Evolutionary conservation across 23 tunicate species (phyloP).

Genomic region (Ciona savignyi): DNA sequence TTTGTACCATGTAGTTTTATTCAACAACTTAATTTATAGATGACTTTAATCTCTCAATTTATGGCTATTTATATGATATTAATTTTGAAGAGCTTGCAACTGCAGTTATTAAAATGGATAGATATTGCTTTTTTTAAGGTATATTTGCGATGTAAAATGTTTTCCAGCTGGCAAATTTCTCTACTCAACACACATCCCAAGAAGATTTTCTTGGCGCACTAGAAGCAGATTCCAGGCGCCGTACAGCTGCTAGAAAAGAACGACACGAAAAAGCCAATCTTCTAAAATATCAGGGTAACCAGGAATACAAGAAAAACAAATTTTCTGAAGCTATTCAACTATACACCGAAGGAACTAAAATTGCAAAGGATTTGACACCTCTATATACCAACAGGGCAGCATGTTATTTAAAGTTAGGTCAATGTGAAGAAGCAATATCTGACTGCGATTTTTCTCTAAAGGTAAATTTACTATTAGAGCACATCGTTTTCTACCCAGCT

Average conservation of each 20-base stretch:
- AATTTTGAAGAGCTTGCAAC: background rate
- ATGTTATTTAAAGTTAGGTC: slow-evolving; percentile 37
- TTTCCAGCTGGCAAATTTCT: slow-evolving; percentile 9
- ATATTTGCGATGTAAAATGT: background rate
- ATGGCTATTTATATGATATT: no score
- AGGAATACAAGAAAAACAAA: slow-evolving; percentile 33
- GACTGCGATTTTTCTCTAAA: slow-evolving; percentile 81
- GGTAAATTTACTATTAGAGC: slow-evolving; percentile 9
- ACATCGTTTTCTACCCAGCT: background rate
- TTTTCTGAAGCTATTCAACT: slow-evolving; percentile 30
- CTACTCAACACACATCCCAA: slow-evolving; percentile 41
- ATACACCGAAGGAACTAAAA: slow-evolving; percentile 61
- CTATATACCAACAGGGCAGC: slow-evolving; percentile 89
- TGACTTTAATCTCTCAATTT: no score
- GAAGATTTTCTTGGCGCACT: slow-evolving; percentile 50
- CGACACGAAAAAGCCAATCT: slow-evolving; percentile 66
- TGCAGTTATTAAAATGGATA: background rate
- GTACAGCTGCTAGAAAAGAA: slow-evolving; percentile 73
- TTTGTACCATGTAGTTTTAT: no score
- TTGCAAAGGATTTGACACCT: slow-evolving; percentile 59
- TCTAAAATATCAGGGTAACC: slow-evolving; percentile 63
- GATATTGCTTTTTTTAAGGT: background rate
- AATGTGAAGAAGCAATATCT: slow-evolving; percentile 54
- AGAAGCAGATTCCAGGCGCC: slow-evolving; percentile 54
- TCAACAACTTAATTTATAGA: no score